Percentiles rank a stretch among this genome's conserved stretches.
phyloP scores from a whole-genome alignment of 2,113 vertebrate species.

The Rhegmatorhina hoffmannsi region DNA sequence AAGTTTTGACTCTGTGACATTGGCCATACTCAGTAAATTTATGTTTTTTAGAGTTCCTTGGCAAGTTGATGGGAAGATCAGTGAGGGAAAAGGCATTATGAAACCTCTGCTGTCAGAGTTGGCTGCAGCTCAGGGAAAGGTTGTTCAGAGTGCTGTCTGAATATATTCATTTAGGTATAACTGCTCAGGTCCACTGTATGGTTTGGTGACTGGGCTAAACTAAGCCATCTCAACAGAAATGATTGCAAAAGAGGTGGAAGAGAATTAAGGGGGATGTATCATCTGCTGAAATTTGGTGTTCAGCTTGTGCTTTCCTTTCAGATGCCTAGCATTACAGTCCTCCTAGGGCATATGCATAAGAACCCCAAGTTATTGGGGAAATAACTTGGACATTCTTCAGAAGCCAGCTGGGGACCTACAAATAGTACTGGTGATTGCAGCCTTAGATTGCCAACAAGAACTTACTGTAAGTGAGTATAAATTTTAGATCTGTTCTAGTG shows the following conservation, averaged over 20 bases:
- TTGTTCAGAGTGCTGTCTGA: not conserved
- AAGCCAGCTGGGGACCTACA: not conserved
- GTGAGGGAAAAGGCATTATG: not conserved
- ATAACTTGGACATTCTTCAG: not conserved
- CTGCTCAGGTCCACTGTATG: not conserved
- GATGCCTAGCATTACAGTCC: not conserved
- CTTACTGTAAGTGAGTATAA: not conserved
- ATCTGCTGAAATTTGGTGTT: not conserved
- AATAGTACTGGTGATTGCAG: not conserved
- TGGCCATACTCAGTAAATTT: not conserved
- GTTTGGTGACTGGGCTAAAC: not conserved
- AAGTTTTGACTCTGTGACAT: not conserved
- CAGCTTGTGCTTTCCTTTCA: not conserved
- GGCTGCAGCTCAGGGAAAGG: not conserved
- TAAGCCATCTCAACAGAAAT: not conserved
- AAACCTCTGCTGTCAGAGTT: not conserved
- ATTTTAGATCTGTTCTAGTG: not conserved
- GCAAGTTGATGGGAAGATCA: not conserved
- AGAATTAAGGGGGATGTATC: not conserved
- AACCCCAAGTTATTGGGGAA: not conserved
- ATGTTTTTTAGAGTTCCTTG: not conserved
- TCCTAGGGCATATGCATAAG: not conserved
- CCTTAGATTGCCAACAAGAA: not conserved
- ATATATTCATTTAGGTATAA: not conserved
- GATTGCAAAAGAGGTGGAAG: not conserved